A percentile compares a stretch with the other conserved stretches of the same genome.
These are phyloP conservation scores for Bolborhynchus lineola DNA, from an alignment of 2,113 vertebrate genomes.

Conservation along the genomic window DNA sequence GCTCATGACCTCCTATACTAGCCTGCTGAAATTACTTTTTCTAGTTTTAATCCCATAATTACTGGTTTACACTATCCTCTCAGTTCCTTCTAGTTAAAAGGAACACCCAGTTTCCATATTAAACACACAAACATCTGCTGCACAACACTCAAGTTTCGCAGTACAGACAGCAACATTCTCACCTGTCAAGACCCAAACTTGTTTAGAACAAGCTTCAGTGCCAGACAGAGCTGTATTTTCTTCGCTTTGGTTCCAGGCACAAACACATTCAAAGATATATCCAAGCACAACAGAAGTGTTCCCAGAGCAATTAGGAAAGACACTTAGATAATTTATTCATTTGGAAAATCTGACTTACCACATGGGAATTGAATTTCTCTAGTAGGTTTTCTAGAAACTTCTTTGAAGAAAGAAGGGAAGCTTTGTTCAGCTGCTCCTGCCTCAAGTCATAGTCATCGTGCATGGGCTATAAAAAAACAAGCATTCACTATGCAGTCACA, in stretches of 20 bases:
- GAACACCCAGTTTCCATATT: neutral
- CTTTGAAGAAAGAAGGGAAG: slow-evolving; percentile 96
- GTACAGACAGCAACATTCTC: neutral
- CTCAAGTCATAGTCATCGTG: slow-evolving; percentile 98
- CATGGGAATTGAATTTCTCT: slow-evolving; percentile 97
- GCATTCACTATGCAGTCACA: neutral
- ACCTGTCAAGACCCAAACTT: neutral
- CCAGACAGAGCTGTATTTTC: neutral
- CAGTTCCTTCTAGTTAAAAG: neutral
- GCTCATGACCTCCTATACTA: neutral
- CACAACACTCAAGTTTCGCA: neutral
- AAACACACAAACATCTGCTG: neutral
- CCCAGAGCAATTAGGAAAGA: neutral
- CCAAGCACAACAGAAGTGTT: neutral
- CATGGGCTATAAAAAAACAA: slow-evolving; percentile 85
- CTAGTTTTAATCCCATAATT: neutral
- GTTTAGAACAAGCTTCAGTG: neutral
- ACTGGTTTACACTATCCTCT: rapidly evolving
- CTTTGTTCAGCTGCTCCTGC: slow-evolving; percentile 98
- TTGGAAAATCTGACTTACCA: slow-evolving; percentile 78
- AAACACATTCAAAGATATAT: neutral
- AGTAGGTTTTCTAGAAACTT: slow-evolving; percentile 98
- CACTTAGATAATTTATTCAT: neutral
- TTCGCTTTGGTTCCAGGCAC: neutral
- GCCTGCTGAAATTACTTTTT: neutral